A percentile compares a stretch with the other conserved stretches of the same genome.
phyloP scores from a whole-genome alignment of 2,113 vertebrate genomes.

The Isichthys henryi region DNA sequence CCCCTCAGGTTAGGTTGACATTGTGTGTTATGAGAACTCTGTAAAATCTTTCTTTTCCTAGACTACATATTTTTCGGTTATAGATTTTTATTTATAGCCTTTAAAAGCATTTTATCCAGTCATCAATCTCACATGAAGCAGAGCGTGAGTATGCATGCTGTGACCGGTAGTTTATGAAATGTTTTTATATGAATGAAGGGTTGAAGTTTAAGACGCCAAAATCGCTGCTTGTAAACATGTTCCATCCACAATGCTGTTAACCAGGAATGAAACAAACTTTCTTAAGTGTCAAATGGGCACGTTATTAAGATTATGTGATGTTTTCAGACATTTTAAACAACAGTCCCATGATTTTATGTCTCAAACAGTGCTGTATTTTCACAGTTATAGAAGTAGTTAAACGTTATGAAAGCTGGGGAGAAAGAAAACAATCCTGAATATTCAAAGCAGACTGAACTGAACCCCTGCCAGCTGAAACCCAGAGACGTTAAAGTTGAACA shows the following conservation, averaged over 20 bases:
- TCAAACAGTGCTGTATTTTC: not conserved
- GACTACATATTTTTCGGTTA: not conserved
- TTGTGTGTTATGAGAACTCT: not conserved
- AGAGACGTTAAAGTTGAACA: not conserved
- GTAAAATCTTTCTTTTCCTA: not conserved
- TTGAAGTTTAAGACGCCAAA: not conserved
- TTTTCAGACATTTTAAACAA: conserved; percentile 19
- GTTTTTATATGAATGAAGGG: not conserved
- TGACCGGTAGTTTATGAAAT: not conserved
- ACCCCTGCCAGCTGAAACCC: not conserved
- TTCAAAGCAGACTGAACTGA: conserved; percentile 1
- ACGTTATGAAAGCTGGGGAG: not conserved
- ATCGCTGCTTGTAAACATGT: not conserved
- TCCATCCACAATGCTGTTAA: conserved; percentile 14
- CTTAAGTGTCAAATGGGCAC: conserved; percentile 13
- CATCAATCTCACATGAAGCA: not conserved
- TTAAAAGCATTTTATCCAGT: not conserved
- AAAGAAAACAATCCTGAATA: conserved; percentile 2
- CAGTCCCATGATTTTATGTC: conserved; percentile 3
- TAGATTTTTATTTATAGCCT: not conserved
- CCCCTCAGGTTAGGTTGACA: conserved; percentile 1
- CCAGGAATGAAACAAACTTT: no score
- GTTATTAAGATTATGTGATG: conserved; percentile 27
- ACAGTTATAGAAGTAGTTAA: not conserved
- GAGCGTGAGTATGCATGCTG: not conserved